Evolutionary conservation across 2,888 invertebrate genomes (phyloP).

Genomic region (Cataglyphis cursor): DNA sequence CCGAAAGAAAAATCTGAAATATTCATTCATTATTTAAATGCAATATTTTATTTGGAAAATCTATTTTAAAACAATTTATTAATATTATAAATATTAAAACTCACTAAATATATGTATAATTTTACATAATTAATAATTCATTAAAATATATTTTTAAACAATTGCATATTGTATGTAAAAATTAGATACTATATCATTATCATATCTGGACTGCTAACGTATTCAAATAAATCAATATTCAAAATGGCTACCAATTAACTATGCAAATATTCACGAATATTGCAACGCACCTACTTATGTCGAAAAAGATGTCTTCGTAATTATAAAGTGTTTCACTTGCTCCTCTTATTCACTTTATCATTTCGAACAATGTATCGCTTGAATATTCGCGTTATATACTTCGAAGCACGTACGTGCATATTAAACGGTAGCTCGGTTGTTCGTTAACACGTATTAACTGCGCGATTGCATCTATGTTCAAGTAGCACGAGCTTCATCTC

Average conservation of each 20-base stretch:
- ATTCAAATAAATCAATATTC: constrained; percentile 13
- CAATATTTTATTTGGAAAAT: background rate
- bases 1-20: background rate
- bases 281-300: background rate
- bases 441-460: background rate
- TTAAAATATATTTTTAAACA: background rate
- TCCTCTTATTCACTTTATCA: too few relatives aligned
- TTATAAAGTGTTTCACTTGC: background rate
- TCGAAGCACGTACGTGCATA: background rate
- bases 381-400: background rate
- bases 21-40: constrained; percentile 15
- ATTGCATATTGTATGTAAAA: background rate
- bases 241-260: constrained; percentile 22
- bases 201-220: background rate
- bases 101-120: background rate
- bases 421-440: background rate
- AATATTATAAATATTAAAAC: background rate
- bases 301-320: background rate
- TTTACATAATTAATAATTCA: background rate
- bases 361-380: background rate
- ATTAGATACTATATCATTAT: background rate
- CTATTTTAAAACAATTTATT: background rate
- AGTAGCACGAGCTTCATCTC: background rate
- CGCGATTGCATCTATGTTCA: constrained; percentile 4
- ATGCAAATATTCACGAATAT: background rate